phyloP scores from a whole-genome alignment of 2,113 vertebrate genomes.

The Abramis brama region DNA sequence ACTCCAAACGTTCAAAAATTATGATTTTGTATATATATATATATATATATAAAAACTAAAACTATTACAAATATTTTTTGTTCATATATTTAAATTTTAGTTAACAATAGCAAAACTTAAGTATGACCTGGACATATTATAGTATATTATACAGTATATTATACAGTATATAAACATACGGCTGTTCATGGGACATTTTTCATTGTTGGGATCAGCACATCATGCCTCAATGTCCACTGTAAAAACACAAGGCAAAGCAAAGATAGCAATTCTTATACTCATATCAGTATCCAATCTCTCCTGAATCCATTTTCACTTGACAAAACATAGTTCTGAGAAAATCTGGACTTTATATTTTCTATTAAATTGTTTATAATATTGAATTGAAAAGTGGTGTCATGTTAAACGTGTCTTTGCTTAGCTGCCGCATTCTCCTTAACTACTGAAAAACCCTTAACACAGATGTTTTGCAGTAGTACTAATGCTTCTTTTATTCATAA shows the following conservation, averaged over 20 bases:
- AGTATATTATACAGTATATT: too few species aligned
- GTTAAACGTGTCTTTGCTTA: background rate
- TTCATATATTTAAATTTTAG: too few species aligned
- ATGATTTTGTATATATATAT: too few species aligned
- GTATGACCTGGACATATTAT: background rate
- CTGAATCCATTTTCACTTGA: background rate
- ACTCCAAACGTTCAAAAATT: background rate
- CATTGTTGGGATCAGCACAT: background rate
- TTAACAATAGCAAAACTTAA: background rate
- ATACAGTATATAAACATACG: background rate
- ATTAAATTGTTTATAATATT: background rate
- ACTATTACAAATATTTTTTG: too few species aligned
- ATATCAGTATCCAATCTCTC: background rate
- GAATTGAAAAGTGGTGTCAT: background rate
- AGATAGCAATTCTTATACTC: background rate
- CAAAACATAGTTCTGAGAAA: background rate
- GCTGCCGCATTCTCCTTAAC: background rate
- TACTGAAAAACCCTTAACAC: background rate
- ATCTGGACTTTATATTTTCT: background rate
- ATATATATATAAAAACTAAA: too few species aligned
- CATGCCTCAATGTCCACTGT: background rate
- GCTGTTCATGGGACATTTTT: background rate
- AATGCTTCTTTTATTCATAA: slow-evolving; percentile 16
- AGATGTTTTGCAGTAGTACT: background rate
- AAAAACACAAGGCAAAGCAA: background rate